phyloP scores from a whole-genome alignment of 2,113 vertebrate species.

The Indicator maculatus region DNA sequence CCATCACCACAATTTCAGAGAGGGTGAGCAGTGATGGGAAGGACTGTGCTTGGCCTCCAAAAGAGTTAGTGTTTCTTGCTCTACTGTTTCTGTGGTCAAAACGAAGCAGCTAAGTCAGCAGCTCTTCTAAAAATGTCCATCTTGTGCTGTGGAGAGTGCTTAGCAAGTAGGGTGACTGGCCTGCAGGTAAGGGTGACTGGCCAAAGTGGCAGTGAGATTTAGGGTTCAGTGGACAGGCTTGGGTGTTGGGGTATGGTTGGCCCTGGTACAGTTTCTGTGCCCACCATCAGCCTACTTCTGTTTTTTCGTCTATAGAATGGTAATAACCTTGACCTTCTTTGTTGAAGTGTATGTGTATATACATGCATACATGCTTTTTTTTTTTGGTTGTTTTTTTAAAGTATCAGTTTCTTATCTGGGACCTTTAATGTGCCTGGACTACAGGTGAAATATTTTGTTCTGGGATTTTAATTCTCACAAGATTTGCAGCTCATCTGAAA shows the following conservation, averaged over 20 bases:
- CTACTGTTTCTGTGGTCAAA: background rate
- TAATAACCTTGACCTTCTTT: background rate
- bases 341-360: background rate
- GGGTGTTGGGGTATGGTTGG: background rate
- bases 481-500: slow-evolving; percentile 15
- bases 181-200: background rate
- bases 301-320: background rate
- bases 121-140: background rate
- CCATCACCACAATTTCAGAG: background rate
- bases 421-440: background rate
- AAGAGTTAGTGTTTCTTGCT: background rate
- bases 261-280: background rate
- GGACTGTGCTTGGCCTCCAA: background rate
- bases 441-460: background rate
- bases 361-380: background rate
- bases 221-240: background rate
- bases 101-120: background rate
- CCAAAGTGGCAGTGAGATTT: background rate
- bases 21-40: background rate
- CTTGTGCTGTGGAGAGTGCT: background rate
- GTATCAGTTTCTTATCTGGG: background rate
- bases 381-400: background rate
- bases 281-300: background rate
- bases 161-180: background rate
- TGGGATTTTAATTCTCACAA: background rate